Base-by-base conservation (phyloP, 2,797 vertebrate genomes). In the Gymnocypris eckloni region DNA sequence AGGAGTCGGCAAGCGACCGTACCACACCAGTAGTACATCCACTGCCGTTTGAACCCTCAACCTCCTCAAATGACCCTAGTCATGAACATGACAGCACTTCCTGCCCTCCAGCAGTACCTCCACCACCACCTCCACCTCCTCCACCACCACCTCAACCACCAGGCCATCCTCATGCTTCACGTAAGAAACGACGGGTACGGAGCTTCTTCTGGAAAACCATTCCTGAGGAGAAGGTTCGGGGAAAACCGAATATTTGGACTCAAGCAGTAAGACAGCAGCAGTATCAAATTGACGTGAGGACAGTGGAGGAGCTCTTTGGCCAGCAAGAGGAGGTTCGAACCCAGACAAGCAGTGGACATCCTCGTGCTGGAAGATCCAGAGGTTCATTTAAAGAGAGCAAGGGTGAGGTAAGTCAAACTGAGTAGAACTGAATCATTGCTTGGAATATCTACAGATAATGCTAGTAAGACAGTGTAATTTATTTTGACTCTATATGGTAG, bases 121-220 rank as follows among this genome's bases (percentile, higher is more conserved):
- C 89, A 37, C 92, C 89, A 6, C 92, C 93, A 0, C 95, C 94
- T 0, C 94, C 91, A 0, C 92, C 92, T 69, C 82, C 89, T 0
- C 93, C 93, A 67, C 0, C 91, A 76, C 0, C 93, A 70, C 84
- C 92, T 50, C 39, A 83, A 13, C 13, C 85, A 28, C 39, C 43
- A 10, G 33, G 1, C 93, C 94, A 0, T 89, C 90, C 0, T 93
- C 95, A 96, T 6, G 95, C 95, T 59, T 89, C 81, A 37, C 95
- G 96, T 83, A 98, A 96, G 91, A 99, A 97, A 89, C 97, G 97
- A 2, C 93, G 97, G 0, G 96, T 99, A 88, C 96, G 98, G 82
- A 99, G 96, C 92, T 99, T 99, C 89, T 99, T 97, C 93, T 99
- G 98, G 98, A 99, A 99, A 93, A 97, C 97, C 10, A 99, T 99